A percentile compares a stretch with the other conserved stretches of the same genome.
Evolutionary conservation across 2,113 vertebrate genomes (phyloP).

Genomic region (Patagioenas fasciata): DNA sequence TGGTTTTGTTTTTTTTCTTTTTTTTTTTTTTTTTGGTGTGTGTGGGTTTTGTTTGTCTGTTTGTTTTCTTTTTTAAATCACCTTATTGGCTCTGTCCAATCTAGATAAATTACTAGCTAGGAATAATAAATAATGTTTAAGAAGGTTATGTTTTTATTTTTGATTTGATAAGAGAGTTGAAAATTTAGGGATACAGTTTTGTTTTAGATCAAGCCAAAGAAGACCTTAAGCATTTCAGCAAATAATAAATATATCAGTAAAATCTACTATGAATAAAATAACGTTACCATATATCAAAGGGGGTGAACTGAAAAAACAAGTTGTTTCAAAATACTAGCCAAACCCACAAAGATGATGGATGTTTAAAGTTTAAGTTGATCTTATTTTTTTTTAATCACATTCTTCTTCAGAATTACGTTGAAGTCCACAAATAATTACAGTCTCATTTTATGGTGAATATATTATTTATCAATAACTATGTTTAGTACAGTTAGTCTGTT

Average conservation of each 20-base stretch:
- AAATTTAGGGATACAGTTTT: neutral
- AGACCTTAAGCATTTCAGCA: neutral
- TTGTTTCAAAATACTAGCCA: neutral
- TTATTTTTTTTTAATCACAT: neutral
- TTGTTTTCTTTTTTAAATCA: no score
- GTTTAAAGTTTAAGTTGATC: neutral
- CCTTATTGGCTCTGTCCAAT: neutral
- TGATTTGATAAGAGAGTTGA: neutral
- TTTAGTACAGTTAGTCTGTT: neutral
- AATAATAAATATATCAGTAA: neutral
- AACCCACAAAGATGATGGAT: rapidly evolving
- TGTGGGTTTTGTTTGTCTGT: no score
- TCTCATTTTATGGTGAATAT: neutral
- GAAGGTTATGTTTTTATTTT: neutral
- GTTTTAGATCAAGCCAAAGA: neutral
- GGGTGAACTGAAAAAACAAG: neutral
- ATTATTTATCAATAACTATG: neutral
- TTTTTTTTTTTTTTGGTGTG: no score
- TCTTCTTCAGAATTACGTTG: neutral
- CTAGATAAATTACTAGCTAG: neutral
- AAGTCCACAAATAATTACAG: neutral
- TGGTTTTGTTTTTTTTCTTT: no score
- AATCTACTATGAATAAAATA: neutral
- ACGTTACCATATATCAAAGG: neutral
- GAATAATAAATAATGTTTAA: neutral